Evolutionary conservation across 2,113 vertebrate species (phyloP), one percentile per base, ranked within the genome.

Genomic region (Thalassarche chlororhynchos): DNA sequence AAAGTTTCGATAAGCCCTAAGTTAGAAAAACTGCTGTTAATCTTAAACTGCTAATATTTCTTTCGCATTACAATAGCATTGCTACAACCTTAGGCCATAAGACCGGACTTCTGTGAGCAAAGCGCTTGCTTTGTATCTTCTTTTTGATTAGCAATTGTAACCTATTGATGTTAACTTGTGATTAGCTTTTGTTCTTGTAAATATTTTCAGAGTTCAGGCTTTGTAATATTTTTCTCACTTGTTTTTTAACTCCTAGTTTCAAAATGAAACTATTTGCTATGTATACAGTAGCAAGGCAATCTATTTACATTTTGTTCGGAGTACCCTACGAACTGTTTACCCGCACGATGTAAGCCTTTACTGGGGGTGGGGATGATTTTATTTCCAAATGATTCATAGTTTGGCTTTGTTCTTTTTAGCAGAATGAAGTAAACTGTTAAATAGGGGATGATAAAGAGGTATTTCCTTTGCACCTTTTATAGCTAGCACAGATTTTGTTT

Each of bases 401-500:
- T 97, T 96, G 95, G 96, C 95, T 86, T 97, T 97, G 87, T 92
- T 84, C 61, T 96, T 97, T 95, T 84, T 58, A 97, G 95, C 80
- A 84, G 93, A 98, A 97, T 86, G 97, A 98, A 98, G 98, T 98
- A 98, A 99, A 98, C 98, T 97, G 98, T 99, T 99, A 98, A 99
- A 97, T 97, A 97, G 97, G 96, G 98, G 97, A 98, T 98, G 98
- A 99, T 98, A 98, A 98, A 98, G 96, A 98, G 98, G 95, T 84
- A 97, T 98, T 99, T 99, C 99, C 99, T 99, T 97, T 98, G 98
- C 97, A 98, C 97, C 98, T 98, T 98, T 98, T 98, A 97, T 97
- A 98, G 98, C 95, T 93, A 98, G 74, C 97, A 85, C 97, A 94
- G 96, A 97, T 98, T 98, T 98, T 98, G 98, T 98, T 99, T 98